Evolutionary conservation across 2,113 vertebrate species (phyloP), one percentile per base, ranked within the genome.

Genomic region (Nycticebus coucang): DNA sequence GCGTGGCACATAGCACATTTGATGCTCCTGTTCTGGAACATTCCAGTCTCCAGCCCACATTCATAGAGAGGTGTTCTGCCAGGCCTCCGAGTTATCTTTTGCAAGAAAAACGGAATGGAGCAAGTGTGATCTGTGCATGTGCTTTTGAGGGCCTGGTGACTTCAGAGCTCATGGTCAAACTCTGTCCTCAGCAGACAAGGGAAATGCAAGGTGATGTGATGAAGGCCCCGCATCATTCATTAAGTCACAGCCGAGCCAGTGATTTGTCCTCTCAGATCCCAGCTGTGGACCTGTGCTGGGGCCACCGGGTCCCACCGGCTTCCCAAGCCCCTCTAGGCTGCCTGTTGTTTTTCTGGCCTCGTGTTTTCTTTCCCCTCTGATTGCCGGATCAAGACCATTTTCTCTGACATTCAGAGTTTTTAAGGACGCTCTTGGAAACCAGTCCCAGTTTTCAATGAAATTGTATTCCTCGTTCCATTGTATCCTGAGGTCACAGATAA

Each of bases 371-470:
- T 75, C 35, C 55, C 21, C 57, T 94, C 41, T 50, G 64, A 91
- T 57, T 68, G 80, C 41, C 79, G 55, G 33, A 78, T 60, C 28
- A 72, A 82, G 81, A 82, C n/a, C 7, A 41, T 75, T 96, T 93
- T 83, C 75, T 95, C 93, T 71, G n/a, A 95, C 79, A 59, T 85
- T 93, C 45, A 71, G 78, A 78, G 62, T 59, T 96, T 88, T 93
- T 91, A 93, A 88, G 87, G 62, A 92, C 0, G 4, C 35, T 90
- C 62, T 95, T 81, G 35, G 95, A 97, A 98, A 90, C 35, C 41
- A 93, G 72, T 41, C 72, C 13, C 18, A 15, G 41, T 77, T 79
- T 92, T 82, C 94, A 94, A 2, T 45, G 37, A 69, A 92, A 93
- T n/a, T 12, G 4, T 91, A 82, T 88, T 93, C 45, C 59, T 92